Evolutionary conservation across 2,113 vertebrate species (phyloP).

Genomic region (Catharus minimus): DNA sequence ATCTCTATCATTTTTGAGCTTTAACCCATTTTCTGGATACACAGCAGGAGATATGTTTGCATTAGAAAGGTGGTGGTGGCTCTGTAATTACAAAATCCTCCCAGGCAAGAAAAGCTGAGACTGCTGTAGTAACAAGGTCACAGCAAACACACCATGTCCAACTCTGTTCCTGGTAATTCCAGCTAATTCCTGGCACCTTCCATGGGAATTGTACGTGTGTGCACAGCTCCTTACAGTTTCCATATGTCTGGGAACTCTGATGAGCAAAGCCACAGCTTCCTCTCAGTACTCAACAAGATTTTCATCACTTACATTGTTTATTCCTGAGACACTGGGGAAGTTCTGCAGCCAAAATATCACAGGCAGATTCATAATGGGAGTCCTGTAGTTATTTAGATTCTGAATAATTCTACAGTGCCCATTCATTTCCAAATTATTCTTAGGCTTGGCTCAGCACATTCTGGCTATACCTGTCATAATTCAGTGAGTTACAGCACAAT

Average conservation of each 20-base stretch:
- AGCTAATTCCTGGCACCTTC: not conserved
- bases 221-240: not conserved
- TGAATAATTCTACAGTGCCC: not conserved
- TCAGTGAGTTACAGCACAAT: not conserved
- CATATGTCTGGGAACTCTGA: not conserved
- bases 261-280: not conserved
- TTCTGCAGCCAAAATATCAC: not conserved
- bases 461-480: not conserved
- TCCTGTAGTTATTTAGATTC: not conserved
- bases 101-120: not conserved
- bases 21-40: not conserved
- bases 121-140: not conserved
- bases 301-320: not conserved
- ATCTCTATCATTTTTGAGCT: not conserved
- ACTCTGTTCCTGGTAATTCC: not conserved
- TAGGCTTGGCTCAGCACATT: not conserved
- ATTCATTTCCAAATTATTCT: not conserved
- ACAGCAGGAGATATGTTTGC: not conserved
- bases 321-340: not conserved
- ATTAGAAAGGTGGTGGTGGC: not conserved
- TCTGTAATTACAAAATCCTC: not conserved
- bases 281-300: not conserved
- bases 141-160: not conserved
- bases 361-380: not conserved
- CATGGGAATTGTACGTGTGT: rapidly evolving